Base-by-base conservation (phyloP, 2,113 vertebrate species). In the Puffinus mauretanicus region DNA sequence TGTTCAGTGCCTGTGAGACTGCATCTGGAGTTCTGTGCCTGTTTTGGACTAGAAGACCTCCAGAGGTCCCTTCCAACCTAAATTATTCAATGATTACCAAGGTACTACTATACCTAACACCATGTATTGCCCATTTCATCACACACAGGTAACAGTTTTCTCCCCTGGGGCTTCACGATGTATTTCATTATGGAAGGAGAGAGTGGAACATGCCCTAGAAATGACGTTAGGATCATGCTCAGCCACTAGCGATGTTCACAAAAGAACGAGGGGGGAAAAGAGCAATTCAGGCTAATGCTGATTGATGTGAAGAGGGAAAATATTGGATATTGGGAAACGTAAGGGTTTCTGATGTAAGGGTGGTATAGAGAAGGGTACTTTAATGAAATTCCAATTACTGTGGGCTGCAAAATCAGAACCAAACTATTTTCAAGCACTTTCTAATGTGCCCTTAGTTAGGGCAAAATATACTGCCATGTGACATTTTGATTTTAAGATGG, bases 91-190 rank as follows among this genome's bases (percentile, higher is more conserved):
- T 40, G 7, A 29, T 82, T 78, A 30, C 49, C 27, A 49, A 65
- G 32, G 32, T 27, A 8, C 32, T 36, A 1, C 44, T 21, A 10
- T 19, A 19, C 13, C 16, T 52, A 22, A 65, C 14, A 19, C 6
- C 16, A 3, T 6, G 5, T 8, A 11, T 18, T 15, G 14, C 22
- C 40, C 1, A 0, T 11, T 84, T 30, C 27, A 34, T 64, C 64
- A 72, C 29, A n/a, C 49, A 52, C 5, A 44, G 2, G 1, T 11
- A 38, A 12, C 47, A 58, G 24, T 2, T 19, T 12, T 21, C 16
- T 49, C 27, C 16, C 4, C 27, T 1, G 1, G 11, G n/a, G 12
- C 75, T 71, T 22, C 42, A 57, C 47, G 16, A 10, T 0, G 0
- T 26, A 14, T 79, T 88, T 81, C 19, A 10, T 29, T 61, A 36